Evolutionary conservation across 92 coral and sea anemone genomes (phyloP).

Genomic region (Nematostella vectensis): DNA sequence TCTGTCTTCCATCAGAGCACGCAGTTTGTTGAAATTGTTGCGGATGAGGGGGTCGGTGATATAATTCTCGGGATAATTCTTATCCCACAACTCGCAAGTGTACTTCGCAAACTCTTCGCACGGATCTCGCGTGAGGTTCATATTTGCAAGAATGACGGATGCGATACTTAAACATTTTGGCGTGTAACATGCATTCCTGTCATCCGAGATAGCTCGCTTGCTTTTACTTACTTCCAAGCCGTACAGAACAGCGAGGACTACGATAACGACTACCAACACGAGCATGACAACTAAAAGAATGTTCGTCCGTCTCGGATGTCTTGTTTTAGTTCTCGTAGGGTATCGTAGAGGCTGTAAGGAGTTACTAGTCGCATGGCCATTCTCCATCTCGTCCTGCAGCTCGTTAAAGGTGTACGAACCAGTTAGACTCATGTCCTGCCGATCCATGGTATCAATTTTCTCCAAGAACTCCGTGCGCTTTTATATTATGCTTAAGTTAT

Average conservation of each 20-base stretch:
- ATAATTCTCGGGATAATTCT: slow-evolving; percentile 34
- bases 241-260: not conserved
- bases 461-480: no score
- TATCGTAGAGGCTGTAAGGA: no score
- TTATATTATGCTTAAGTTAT: no score
- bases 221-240: not conserved
- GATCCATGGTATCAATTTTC: not conserved
- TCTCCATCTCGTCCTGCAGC: slow-evolving; percentile 20
- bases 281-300: not conserved
- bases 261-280: not conserved
- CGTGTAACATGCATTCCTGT: slow-evolving; percentile 22
- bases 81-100: slow-evolving; percentile 48
- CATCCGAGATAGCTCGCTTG: not conserved
- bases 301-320: not conserved
- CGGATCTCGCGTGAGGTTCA: slow-evolving; percentile 28
- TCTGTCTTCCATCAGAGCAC: slow-evolving; percentile 24
- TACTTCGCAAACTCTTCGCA: slow-evolving; percentile 31
- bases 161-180: slow-evolving; percentile 41
- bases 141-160: slow-evolving; percentile 18
- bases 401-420: slow-evolving; percentile 25
- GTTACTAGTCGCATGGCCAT: slow-evolving; percentile 5
- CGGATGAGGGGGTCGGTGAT: slow-evolving; percentile 9
- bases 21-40: slow-evolving; percentile 16
- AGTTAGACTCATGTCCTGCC: slow-evolving; percentile 11
- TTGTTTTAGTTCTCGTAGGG: not conserved